These are phyloP conservation scores for Wasmannia auropunctata DNA, from an alignment of 1,140 invertebrate genomes.

Conservation along the genomic window DNA sequence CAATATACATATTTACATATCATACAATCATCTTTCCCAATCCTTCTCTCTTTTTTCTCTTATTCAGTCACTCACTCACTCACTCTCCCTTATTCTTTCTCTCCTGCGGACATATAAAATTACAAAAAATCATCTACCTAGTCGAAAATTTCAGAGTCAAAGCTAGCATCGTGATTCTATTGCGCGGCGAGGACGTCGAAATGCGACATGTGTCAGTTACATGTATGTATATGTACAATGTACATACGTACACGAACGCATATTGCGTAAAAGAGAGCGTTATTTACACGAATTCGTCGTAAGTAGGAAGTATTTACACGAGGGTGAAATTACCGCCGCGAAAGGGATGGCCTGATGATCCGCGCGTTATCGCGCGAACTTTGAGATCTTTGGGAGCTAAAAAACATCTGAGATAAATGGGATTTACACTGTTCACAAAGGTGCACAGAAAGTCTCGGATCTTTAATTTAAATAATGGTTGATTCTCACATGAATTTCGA, in stretches of 20 bases:
- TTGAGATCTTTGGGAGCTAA: conserved; percentile 23
- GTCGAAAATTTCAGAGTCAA: conserved; percentile 68
- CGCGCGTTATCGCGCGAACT: conserved; percentile 25
- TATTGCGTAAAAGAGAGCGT: conserved; percentile 4
- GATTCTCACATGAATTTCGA: background rate
- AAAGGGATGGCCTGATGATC: conserved; percentile 14
- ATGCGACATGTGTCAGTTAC: conserved; percentile 36
- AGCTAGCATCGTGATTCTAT: conserved; percentile 62
- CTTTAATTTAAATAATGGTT: background rate
- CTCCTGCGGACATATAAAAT: conserved; percentile 72
- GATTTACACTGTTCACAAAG: background rate
- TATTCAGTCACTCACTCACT: background rate
- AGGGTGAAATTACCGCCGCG: conserved; percentile 37
- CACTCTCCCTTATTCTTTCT: background rate
- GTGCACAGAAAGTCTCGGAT: background rate
- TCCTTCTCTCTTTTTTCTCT: background rate
- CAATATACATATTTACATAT: conserved; percentile 86
- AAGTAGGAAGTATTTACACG: conserved; percentile 46
- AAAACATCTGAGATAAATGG: conserved; percentile 48
- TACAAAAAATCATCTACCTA: conserved; percentile 74
- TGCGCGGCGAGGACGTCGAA: conserved; percentile 41
- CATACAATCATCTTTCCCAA: conserved; percentile 74
- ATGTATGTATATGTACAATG: conserved; percentile 56
- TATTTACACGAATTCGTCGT: conserved; percentile 46
- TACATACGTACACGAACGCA: conserved; percentile 52